A percentile compares a stretch with the other conserved stretches of the same genome.
phyloP scores from a whole-genome alignment of 2,797 vertebrate genomes.

The Geotrypetes seraphini region DNA sequence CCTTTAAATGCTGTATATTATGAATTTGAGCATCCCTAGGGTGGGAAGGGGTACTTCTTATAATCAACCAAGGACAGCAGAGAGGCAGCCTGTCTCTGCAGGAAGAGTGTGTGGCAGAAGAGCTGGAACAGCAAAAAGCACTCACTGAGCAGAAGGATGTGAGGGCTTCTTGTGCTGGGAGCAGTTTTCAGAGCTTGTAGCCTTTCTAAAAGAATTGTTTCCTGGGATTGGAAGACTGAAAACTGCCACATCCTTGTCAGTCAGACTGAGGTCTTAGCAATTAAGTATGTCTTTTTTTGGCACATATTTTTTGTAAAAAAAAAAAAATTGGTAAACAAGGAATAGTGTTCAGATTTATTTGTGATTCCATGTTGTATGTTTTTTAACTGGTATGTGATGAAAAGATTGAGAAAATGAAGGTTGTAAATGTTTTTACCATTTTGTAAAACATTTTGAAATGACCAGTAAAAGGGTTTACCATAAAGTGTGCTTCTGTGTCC shows the following conservation, averaged over 20 bases:
- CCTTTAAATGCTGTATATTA: too few species aligned
- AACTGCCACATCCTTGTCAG: constrained; percentile 11
- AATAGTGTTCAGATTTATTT: constrained; percentile 19
- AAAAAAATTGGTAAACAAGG: neutral
- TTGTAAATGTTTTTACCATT: constrained; percentile 38
- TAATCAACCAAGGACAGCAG: too few species aligned
- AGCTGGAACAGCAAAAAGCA: too few species aligned
- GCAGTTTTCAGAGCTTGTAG: neutral
- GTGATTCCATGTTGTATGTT: constrained; percentile 32
- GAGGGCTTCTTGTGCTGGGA: constrained; percentile 24
- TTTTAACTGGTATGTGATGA: constrained; percentile 30
- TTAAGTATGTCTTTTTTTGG: constrained; percentile 23
- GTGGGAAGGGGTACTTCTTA: too few species aligned
- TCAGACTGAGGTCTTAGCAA: constrained; percentile 8
- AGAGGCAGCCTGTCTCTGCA: too few species aligned
- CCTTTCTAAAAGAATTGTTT: neutral
- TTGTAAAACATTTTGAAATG: constrained; percentile 40
- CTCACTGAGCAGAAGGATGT: too few species aligned
- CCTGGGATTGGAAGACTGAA: constrained; percentile 8
- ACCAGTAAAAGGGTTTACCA: constrained; percentile 41
- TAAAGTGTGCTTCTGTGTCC: constrained; percentile 39
- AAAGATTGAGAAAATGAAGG: constrained; percentile 25
- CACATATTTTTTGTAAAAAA: constrained; percentile 21
- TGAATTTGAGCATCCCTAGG: too few species aligned
- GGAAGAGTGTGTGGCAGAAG: too few species aligned